phyloP scores from a whole-genome alignment of 2,113 vertebrate species.

The Phrynocephalus versicolor region DNA sequence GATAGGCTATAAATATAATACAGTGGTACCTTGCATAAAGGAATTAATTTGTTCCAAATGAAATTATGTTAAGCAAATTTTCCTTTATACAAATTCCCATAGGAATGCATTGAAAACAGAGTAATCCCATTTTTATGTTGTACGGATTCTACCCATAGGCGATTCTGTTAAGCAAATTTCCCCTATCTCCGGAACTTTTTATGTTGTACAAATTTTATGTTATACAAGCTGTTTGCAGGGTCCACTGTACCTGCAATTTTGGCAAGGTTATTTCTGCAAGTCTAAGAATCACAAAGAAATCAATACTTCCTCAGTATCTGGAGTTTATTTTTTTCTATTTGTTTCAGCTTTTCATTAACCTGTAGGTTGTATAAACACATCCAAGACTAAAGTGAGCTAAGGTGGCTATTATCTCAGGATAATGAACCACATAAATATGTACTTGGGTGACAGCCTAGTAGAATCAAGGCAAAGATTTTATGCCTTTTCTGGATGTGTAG shows the following conservation, averaged over 20 bases:
- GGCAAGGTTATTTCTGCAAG: not conserved
- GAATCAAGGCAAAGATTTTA: constrained; percentile 18
- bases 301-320: not conserved
- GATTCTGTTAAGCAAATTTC: too few species aligned
- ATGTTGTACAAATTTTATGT: too few species aligned
- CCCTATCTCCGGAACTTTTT: too few species aligned
- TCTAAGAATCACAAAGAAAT: not conserved
- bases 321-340: not conserved
- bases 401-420: not conserved
- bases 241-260: too few species aligned
- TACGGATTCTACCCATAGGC: too few species aligned
- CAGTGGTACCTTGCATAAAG: too few species aligned
- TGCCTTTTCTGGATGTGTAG: constrained; percentile 15
- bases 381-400: constrained; percentile 9
- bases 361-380: constrained; percentile 10
- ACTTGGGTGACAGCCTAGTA: not conserved
- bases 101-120: too few species aligned
- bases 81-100: too few species aligned
- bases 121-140: too few species aligned
- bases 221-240: too few species aligned
- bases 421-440: constrained; percentile 11
- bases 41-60: too few species aligned
- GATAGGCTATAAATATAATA: not conserved
- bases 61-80: too few species aligned
- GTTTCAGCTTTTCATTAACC: constrained; percentile 9